Evolutionary conservation across 2,888 invertebrate species (phyloP), one percentile per base, ranked within the genome.

Genomic region (Cryptus armator): DNA sequence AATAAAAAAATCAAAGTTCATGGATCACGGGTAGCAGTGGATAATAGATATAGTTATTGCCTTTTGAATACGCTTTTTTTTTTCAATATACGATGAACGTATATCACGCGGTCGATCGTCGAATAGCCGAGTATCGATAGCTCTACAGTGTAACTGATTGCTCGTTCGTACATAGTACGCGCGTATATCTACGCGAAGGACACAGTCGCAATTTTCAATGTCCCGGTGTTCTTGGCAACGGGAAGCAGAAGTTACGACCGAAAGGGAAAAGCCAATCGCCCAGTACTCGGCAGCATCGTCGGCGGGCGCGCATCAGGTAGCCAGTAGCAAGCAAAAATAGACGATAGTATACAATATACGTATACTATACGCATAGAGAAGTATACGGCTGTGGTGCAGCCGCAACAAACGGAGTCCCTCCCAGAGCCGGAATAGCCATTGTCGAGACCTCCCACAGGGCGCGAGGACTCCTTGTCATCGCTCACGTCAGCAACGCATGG

Each of bases 381-480:
- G 7, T 19, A 19, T 64, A 48, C 1, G 29, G 16, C 67, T 29
- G 48, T 53, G 68, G 9, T 48, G 68, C 79, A 83, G 67, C 79
- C 59, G 56, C 76, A 66, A 59, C 74, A 43, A 44, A n/a, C 59
- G 67, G 75, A 83, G 67, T 67, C 43, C 59, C 85, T 88, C 87
- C 88, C 86, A 89, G 86, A 91, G 90, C 88, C 88, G 89, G 88
- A 76, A 88, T 90, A 88, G 88, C 89, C 88, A 91, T 91, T 91
- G 91, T 91, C 87, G 88, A 86, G 91, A 91, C 91, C 91, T 91
- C 91, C 91, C 90, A 91, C 90, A 80, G 91, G 89, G 90, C 51
- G 78, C 89, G 87, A 88, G 89, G 90, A 90, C 91, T 91, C 90
- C 91, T 90, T 91, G 91, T 91, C 91, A 91, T 91, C 91, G 91